Conservation (phyloP, 1,140 invertebrate species). For the Ladona fulva region DNA sequence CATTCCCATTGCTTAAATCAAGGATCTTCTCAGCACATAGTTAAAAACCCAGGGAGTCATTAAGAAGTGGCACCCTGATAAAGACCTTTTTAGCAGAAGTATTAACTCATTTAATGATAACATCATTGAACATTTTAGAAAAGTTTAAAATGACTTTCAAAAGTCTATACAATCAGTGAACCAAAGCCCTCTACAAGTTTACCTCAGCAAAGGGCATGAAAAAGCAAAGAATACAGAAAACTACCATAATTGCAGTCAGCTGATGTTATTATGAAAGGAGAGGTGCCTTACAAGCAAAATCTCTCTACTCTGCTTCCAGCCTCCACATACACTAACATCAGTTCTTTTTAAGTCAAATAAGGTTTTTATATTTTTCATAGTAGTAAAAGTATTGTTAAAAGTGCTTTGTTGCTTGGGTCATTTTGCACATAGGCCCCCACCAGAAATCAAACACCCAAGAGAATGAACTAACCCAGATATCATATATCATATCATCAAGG, state of each 20-base stretch:
- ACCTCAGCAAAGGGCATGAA: neutral
- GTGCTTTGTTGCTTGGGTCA: neutral
- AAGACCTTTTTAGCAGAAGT: neutral
- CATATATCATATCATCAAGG: too few relatives aligned
- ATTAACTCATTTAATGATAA: neutral
- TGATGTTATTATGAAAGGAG: neutral
- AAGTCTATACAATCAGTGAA: neutral
- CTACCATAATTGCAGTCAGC: neutral
- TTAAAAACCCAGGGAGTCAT: neutral
- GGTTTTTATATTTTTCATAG: neutral
- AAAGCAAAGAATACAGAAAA: neutral
- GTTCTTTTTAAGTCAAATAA: neutral
- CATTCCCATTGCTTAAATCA: neutral
- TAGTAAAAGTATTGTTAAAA: neutral
- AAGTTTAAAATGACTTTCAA: neutral
- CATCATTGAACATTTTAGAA: neutral
- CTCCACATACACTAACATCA: too few relatives aligned
- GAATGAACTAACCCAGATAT: neutral
- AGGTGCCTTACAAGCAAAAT: neutral
- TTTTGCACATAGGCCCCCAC: neutral
- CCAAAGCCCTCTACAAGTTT: neutral
- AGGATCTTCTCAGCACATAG: neutral
- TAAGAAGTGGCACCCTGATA: neutral
- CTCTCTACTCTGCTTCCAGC: neutral
- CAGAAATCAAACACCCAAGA: neutral